Base-by-base conservation (phyloP, 2,797 vertebrate genomes). In the Lithobates pipiens region DNA sequence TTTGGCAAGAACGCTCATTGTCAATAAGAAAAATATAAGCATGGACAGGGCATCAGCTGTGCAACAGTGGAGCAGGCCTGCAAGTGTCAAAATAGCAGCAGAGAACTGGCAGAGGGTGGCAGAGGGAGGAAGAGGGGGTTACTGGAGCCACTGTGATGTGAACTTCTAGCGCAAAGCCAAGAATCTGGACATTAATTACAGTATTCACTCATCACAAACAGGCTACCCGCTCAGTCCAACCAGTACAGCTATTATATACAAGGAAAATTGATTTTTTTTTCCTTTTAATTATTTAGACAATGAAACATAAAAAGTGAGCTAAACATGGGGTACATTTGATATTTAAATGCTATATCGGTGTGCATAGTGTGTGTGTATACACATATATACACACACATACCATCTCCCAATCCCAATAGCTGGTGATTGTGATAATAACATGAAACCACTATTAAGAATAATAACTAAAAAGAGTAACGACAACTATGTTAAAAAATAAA, bases 21-120 rank as follows among this genome's bases (percentile, higher is more conserved):
- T 99, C 98, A 98, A 93, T 90, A 94, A 95, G 97, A 97, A 93
- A 92, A 91, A 96, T 94, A 99, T 96, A 93, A 91, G 95, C 95
- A 95, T 91, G 94, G 98, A 99, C 97, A 97, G 96, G 96, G 95
- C 96, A 96, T 98, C 98, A 99, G 97, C 98, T 99, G 98, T 94
- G 95, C 94, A 91, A 85, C 5, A 86, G 89, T 83, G 90, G 85
- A 91, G 90, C 89, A 67, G 93, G 92, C 91, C 93, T 93, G 91
- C 82, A 87, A 88, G 91, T 94, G 95, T 94, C 93, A 93, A 0
- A 44, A 85, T 84, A 89, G 90, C 50, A 61, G 91, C 83, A 86
- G 87, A 88, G 86, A 81, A 87, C 89, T 65, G 90, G 91, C 90
- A 89, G 84, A 82, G 90, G 85, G 85, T 65, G 90, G 91, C 90